phyloP scores from a whole-genome alignment of 64 coral and sea anemone genomes.

The Cladopsammia gracilis region DNA sequence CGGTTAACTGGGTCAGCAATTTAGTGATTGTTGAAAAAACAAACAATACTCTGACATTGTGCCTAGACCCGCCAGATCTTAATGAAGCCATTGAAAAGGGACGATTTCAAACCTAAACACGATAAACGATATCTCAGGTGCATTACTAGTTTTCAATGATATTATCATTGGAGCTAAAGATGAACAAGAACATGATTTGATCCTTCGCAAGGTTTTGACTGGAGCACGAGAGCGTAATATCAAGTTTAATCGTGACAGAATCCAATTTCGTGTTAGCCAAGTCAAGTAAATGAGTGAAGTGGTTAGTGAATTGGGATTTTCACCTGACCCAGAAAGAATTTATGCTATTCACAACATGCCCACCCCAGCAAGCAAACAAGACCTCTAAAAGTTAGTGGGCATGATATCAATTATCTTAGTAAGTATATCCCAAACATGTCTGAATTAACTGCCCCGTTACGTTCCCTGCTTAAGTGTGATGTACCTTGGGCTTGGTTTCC shows the following conservation, averaged over 20 bases:
- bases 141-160: slow-evolving; percentile 43
- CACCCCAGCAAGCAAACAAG: background rate
- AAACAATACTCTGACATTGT: too few species aligned
- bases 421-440: too few species aligned
- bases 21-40: too few species aligned
- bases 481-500: slow-evolving; percentile 55
- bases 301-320: too few species aligned
- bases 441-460: too few species aligned
- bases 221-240: slow-evolving; percentile 67
- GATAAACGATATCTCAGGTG: slow-evolving; percentile 20
- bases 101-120: too few species aligned
- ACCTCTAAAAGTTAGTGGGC: slow-evolving; percentile 42
- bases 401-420: slow-evolving; percentile 63
- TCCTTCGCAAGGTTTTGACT: slow-evolving; percentile 23
- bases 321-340: slow-evolving; percentile 61
- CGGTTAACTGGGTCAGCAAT: too few species aligned
- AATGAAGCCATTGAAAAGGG: too few species aligned
- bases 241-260: slow-evolving; percentile 54
- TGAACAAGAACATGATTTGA: slow-evolving; percentile 56
- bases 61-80: too few species aligned
- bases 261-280: too few species aligned
- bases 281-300: too few species aligned
- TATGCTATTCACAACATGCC: slow-evolving; percentile 72
- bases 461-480: too few species aligned
- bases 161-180: slow-evolving; percentile 65